A percentile compares a stretch with the other conserved stretches of the same genome.
These are phyloP conservation scores for Apotomis capreana DNA, from an alignment of 2,888 invertebrate genomes.

Conservation along the genomic window DNA sequence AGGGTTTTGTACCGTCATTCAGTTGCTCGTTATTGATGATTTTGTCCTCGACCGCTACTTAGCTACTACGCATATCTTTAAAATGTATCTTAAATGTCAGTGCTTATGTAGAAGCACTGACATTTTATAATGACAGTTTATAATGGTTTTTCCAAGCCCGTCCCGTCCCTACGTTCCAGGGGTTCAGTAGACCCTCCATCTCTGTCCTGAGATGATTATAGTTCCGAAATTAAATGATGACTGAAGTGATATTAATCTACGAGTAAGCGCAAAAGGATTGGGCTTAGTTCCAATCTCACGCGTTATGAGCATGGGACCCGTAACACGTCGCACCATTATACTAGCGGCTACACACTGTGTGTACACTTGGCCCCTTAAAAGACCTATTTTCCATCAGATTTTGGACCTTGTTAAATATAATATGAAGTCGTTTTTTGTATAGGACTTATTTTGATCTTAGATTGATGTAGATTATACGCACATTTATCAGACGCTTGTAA, in stretches of 20 bases:
- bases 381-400: conserved; percentile 1
- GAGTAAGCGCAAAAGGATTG: conserved; percentile 53
- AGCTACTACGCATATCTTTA: no score
- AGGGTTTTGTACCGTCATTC: no score
- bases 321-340: conserved; percentile 33
- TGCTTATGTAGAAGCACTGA: no score
- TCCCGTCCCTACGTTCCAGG: background rate
- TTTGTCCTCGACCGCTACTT: no score
- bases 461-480: conserved; percentile 10
- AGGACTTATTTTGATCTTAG: background rate
- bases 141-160: background rate
- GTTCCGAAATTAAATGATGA: conserved; percentile 31
- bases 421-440: conserved; percentile 7
- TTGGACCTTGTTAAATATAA: background rate
- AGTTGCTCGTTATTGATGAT: no score
- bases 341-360: conserved; percentile 11
- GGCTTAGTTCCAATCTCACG: conserved; percentile 61
- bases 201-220: conserved; percentile 7
- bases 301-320: conserved; percentile 60
- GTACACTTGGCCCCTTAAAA: conserved; percentile 13
- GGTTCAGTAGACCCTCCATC: conserved; percentile 5
- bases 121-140: no score
- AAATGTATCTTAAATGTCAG: no score
- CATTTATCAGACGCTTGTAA: conserved; percentile 25
- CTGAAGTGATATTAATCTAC: conserved; percentile 50